A percentile compares a stretch with the other conserved stretches of the same genome.
Conservation (phyloP, 2,113 vertebrate genomes). For the Poeciliopsis prolifica region DNA sequence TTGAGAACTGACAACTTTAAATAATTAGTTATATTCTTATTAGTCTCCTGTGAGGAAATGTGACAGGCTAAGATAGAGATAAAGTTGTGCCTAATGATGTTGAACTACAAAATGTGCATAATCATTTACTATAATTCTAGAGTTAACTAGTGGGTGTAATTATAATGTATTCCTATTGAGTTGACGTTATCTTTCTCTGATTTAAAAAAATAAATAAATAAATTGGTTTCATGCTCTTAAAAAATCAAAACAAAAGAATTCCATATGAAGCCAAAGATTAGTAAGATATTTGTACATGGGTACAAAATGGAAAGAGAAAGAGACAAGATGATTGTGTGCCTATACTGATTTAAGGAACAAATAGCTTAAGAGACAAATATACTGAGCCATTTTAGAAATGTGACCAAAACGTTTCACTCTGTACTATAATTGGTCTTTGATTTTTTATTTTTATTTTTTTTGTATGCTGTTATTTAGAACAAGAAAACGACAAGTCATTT, state of each 20-base stretch:
- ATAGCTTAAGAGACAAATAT: neutral
- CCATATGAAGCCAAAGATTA: too few relatives aligned
- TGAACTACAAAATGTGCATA: neutral
- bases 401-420: neutral
- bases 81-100: neutral
- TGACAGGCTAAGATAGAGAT: neutral
- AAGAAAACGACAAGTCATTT: constrained; percentile 6
- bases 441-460: neutral
- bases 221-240: neutral
- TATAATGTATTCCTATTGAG: neutral
- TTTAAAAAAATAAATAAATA: neutral
- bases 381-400: neutral
- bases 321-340: neutral
- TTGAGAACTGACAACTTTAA: neutral
- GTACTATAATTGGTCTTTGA: neutral
- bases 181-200: neutral
- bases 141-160: neutral
- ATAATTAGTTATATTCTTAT: neutral
- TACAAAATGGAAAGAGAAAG: neutral
- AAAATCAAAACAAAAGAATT: neutral
- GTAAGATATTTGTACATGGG: neutral
- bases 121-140: neutral
- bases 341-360: neutral
- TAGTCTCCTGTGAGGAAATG: neutral
- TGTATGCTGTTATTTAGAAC: constrained; percentile 31